Conservation (phyloP, 2,888 invertebrate species). For the Caenorhabditis doughertyi region DNA sequence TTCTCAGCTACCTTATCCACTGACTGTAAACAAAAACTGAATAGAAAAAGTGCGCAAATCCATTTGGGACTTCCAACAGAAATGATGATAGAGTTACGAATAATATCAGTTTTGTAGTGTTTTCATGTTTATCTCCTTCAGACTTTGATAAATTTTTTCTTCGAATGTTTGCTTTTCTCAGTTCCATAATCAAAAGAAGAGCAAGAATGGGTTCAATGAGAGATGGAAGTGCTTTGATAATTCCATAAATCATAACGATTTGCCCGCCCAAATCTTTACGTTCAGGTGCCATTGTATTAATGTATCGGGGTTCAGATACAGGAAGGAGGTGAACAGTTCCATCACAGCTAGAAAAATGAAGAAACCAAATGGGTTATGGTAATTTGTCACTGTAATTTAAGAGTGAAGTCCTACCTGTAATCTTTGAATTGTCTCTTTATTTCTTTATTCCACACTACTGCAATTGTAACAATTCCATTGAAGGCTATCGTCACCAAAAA, state of each 20-base stretch:
- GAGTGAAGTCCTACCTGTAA: neutral
- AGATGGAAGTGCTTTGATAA: conserved; percentile 19
- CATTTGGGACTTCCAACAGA: conserved; percentile 38
- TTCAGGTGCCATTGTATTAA: neutral
- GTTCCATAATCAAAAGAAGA: neutral
- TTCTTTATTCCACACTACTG: neutral
- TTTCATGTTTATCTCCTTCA: neutral
- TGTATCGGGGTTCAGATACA: neutral
- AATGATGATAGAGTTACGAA: conserved; percentile 35
- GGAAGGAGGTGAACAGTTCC: conserved; percentile 1
- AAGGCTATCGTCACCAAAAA: neutral
- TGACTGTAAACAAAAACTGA: conserved; percentile 9
- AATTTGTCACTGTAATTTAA: too few species aligned
- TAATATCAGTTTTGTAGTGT: neutral
- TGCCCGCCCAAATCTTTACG: neutral
- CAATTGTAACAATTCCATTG: conserved; percentile 1
- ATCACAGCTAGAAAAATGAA: conserved; percentile 20
- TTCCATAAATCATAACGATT: neutral
- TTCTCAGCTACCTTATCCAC: neutral
- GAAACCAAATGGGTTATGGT: too few species aligned
- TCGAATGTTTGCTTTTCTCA: neutral
- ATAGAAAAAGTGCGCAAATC: conserved; percentile 18
- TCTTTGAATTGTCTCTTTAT: neutral
- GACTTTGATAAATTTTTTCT: neutral
- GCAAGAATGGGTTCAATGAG: neutral